Conservation (phyloP, 2,113 vertebrate genomes). For the Beaufortia kweichowensis region DNA sequence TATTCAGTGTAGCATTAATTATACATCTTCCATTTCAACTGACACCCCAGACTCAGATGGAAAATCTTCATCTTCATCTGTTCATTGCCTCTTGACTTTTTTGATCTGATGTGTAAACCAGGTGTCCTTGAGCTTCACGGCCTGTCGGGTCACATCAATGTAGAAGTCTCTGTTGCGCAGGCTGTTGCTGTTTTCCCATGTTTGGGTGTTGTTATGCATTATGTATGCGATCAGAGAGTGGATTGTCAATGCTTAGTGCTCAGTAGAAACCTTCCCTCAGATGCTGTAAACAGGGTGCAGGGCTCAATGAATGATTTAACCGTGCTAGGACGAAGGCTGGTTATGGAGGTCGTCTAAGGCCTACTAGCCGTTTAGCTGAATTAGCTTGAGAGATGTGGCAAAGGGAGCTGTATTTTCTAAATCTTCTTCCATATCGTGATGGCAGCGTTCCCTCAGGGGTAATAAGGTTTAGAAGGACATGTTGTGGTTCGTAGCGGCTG, state of each 20-base stretch:
- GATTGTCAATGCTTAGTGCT: constrained; percentile 31
- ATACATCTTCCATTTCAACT: constrained; percentile 30
- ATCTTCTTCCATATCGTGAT: background rate
- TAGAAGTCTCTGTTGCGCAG: background rate
- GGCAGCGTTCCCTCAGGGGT: constrained; percentile 28
- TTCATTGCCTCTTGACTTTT: constrained; percentile 19
- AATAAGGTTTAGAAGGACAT: constrained; percentile 60
- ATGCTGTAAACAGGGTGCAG: constrained; percentile 25
- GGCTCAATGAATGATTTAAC: constrained; percentile 41
- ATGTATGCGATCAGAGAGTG: constrained; percentile 24
- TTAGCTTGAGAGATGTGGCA: constrained; percentile 3
- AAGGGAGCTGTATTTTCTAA: background rate
- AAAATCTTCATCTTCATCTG: constrained; percentile 18
- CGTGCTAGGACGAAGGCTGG: constrained; percentile 4
- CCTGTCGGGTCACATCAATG: constrained; percentile 36
- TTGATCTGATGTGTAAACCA: constrained; percentile 31
- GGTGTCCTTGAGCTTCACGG: constrained; percentile 11
- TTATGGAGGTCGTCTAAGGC: background rate
- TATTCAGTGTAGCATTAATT: constrained; percentile 41
- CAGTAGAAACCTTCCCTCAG: constrained; percentile 25
- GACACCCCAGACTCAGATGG: background rate
- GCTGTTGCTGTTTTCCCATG: constrained; percentile 37
- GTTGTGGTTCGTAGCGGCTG: constrained; percentile 50
- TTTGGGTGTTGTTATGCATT: constrained; percentile 39
- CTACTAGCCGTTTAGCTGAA: constrained; percentile 24